Base-by-base conservation (phyloP, 1,140 invertebrate genomes). In the Cotesia chilonis region DNA sequence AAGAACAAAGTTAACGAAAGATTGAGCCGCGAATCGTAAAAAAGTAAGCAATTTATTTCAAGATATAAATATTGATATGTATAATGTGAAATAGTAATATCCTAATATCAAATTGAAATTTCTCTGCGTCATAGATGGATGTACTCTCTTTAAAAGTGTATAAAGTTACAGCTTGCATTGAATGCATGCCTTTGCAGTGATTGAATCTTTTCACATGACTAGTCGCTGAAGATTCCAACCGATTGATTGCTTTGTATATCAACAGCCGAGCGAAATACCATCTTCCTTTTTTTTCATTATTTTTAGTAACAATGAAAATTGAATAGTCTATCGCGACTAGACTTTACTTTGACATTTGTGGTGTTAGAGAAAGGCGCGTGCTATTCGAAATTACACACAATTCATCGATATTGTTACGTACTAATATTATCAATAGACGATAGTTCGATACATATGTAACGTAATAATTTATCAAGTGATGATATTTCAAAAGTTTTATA, bases 281-380 rank as follows among this genome's bases (percentile, higher is more conserved):
- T 57, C 14, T 28, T 28, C 28, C 28, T 28, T 28, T 28, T 28
- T 28, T 28, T 2, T 28, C 28, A 28, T 28, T 28, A 28, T 28
- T 28, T 28, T 28, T 28, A 28, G 28, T 28, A 2, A 28, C 28
- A 28, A 28, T 28, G 28, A 28, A 28, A 28, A 28, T 28, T 28
- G 28, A 28, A 28, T 28, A 28, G 28, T 28, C 28, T 28, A 28
- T 28, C 28, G 55, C 55, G 14, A 57, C 12, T 12, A 57, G 55
- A 17, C 12, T 17, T 14, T 10, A 12, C 55, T 6, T 17, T 57
- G 55, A 57, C 55, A 57, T 57, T 57, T 57, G 55, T 57, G 12
- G 55, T 55, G 35, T 54, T 68, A 52, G 66, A 54, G 66, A 68
- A 68, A 68, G 66, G 51, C 54, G 66, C 66, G 66, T 68, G 51